Evolutionary conservation across 2,888 invertebrate species (phyloP).

Genomic region (Nomada lathburiana): DNA sequence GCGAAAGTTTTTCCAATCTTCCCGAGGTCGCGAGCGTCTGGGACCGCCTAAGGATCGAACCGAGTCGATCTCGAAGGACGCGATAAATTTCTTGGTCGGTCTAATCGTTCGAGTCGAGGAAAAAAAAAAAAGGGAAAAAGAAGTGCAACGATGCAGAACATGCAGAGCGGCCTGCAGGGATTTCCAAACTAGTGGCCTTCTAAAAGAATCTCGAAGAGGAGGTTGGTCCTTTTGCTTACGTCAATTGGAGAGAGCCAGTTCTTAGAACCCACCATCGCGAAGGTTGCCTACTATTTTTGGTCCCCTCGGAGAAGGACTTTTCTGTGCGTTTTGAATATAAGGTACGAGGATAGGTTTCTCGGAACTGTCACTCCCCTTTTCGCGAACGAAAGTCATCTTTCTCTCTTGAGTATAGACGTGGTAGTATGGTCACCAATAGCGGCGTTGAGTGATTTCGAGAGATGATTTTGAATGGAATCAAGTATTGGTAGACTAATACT

Average conservation of each 20-base stretch:
- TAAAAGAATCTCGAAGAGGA: not conserved
- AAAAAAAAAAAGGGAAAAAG: not conserved
- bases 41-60: constrained; percentile 28
- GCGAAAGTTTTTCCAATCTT: constrained; percentile 67
- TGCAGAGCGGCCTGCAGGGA: not conserved
- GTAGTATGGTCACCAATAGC: no score
- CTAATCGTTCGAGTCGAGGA: not conserved
- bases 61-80: constrained; percentile 56
- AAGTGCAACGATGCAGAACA: not conserved
- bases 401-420: no score
- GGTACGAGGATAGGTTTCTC: not conserved
- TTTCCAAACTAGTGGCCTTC: not conserved
- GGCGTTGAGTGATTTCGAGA: no score
- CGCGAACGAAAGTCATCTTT: no score
- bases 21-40: constrained; percentile 29
- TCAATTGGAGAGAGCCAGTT: not conserved
- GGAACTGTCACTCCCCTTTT: no score
- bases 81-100: constrained; percentile 53
- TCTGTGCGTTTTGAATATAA: not conserved
- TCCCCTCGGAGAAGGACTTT: not conserved
- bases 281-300: not conserved
- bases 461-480: no score
- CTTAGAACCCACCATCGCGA: not conserved
- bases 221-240: not conserved
- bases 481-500: no score